A percentile compares a stretch with the other conserved stretches of the same genome.
phyloP scores from a whole-genome alignment of 2,888 invertebrate genomes.

The Coelogynopora nodosa region DNA sequence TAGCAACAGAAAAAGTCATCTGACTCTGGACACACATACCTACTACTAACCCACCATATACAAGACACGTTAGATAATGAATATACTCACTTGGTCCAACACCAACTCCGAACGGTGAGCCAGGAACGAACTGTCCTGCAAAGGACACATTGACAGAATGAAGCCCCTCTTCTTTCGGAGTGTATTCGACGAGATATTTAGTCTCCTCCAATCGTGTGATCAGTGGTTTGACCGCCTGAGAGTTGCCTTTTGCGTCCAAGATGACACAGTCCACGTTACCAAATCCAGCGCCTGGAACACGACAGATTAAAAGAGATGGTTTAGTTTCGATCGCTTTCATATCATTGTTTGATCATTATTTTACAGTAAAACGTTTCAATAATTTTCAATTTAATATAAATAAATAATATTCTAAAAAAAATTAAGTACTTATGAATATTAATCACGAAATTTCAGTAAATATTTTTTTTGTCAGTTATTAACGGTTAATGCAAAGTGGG shows the following conservation, averaged over 20 bases:
- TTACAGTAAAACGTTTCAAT: too few relatives aligned
- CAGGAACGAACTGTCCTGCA: slow-evolving; percentile 76
- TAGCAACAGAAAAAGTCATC: too few relatives aligned
- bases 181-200: slow-evolving; percentile 77
- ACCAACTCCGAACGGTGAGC: slow-evolving; percentile 76
- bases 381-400: too few relatives aligned
- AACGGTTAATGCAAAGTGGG: too few relatives aligned
- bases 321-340: too few relatives aligned
- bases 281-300: slow-evolving; percentile 68
- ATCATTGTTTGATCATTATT: too few relatives aligned
- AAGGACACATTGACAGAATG: slow-evolving; percentile 73
- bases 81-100: slow-evolving; percentile 69
- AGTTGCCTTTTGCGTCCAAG: slow-evolving; percentile 73
- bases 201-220: slow-evolving; percentile 67
- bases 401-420: too few relatives aligned
- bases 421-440: neutral
- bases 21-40: too few relatives aligned
- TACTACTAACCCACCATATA: too few relatives aligned
- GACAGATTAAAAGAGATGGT: neutral
- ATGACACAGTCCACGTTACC: slow-evolving; percentile 78
- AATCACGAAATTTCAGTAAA: neutral
- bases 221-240: slow-evolving; percentile 67
- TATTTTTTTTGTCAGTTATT: too few relatives aligned
- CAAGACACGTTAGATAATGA: too few relatives aligned
- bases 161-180: slow-evolving; percentile 70